Evolutionary conservation across 2,888 invertebrate species (phyloP).

Genomic region (Zaprionus lineosus): DNA sequence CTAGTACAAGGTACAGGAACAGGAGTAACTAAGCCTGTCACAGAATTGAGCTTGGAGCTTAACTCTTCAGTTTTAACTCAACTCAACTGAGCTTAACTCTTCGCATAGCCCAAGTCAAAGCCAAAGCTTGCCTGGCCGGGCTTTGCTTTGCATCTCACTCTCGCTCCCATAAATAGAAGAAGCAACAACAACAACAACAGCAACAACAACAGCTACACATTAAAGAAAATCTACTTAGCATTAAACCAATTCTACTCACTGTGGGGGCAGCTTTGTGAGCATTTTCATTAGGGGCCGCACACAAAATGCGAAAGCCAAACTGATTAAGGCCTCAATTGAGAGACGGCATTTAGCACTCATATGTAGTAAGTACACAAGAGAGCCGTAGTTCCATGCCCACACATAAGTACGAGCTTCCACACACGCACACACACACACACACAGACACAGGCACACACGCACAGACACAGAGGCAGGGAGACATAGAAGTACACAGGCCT

Average conservation of each 20-base stretch:
- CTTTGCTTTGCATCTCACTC: background rate
- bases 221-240: conserved; percentile 68
- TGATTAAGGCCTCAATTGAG: conserved; percentile 70
- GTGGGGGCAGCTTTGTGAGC: conserved; percentile 38
- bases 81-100: conserved; percentile 38
- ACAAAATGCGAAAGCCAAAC: conserved; percentile 74
- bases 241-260: conserved; percentile 69
- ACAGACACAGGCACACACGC: conserved; percentile 14
- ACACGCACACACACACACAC: background rate
- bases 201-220: conserved; percentile 36
- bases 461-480: background rate
- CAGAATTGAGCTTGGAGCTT: conserved; percentile 51
- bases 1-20: background rate
- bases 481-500: background rate
- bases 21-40: conserved; percentile 27
- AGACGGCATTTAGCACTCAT: conserved; percentile 42
- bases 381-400: conserved; percentile 3
- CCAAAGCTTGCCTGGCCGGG: conserved; percentile 29
- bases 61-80: conserved; percentile 47
- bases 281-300: conserved; percentile 51
- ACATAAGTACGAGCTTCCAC: conserved; percentile 16
- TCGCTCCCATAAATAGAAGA: conserved; percentile 34
- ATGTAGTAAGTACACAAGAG: conserved; percentile 29
- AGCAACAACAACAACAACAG: conserved; percentile 26
- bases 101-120: conserved; percentile 39